Evolutionary conservation across 23 tunicate species (phyloP).

Genomic region (Trididemnum miniatum): DNA sequence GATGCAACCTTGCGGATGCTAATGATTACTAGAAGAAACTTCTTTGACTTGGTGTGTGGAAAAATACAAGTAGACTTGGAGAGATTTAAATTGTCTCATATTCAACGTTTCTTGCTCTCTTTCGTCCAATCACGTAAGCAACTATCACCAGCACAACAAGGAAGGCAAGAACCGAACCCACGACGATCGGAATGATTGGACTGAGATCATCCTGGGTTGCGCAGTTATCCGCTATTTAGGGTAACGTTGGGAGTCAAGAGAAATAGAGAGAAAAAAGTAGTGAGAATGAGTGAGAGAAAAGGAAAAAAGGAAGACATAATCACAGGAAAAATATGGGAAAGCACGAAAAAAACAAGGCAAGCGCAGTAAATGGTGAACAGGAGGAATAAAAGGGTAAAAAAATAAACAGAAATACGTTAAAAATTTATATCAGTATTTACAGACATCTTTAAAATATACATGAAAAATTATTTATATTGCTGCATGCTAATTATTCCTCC

Average conservation of each 20-base stretch:
- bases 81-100: slow-evolving; percentile 75
- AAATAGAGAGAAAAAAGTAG: neutral
- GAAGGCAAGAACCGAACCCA: slow-evolving; percentile 77
- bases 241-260: neutral
- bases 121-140: slow-evolving; percentile 85
- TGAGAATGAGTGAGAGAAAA: neutral
- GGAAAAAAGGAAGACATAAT: neutral
- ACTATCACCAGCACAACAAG: slow-evolving; percentile 80
- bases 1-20: too few relatives aligned
- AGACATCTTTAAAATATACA: too few relatives aligned
- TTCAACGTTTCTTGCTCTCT: slow-evolving; percentile 31
- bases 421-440: too few relatives aligned
- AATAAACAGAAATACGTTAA: slow-evolving; percentile 20
- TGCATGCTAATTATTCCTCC: neutral
- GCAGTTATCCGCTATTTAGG: slow-evolving; percentile 74
- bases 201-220: slow-evolving; percentile 58
- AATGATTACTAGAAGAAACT: too few relatives aligned
- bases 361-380: neutral
- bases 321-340: neutral
- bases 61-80: too few relatives aligned
- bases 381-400: slow-evolving; percentile 14
- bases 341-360: neutral
- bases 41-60: too few relatives aligned
- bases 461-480: too few relatives aligned
- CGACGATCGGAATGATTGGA: slow-evolving; percentile 88